Percentiles rank a stretch among this genome's conserved stretches.
phyloP scores from a whole-genome alignment of 2,113 vertebrate species.

The Ellobius talpinus region DNA sequence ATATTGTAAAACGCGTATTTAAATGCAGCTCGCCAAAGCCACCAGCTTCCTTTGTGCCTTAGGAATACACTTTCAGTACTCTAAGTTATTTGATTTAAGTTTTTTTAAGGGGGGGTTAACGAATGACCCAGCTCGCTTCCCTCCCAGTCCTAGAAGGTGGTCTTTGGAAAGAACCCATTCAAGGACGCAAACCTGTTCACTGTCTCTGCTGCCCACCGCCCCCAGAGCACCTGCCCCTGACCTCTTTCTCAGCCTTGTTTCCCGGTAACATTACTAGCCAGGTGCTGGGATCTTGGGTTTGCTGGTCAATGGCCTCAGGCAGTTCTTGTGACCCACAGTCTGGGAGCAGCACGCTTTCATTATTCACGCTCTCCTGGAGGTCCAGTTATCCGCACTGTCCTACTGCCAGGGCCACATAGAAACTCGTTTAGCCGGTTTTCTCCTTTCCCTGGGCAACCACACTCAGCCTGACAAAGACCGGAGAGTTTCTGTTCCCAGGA shows the following conservation, averaged over 20 bases:
- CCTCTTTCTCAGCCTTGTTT: conserved; percentile 50
- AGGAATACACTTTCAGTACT: not conserved
- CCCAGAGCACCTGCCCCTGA: conserved; percentile 43
- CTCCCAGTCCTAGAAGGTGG: not conserved
- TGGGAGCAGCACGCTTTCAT: not conserved
- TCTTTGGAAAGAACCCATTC: not conserved
- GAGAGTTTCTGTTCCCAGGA: conserved; percentile 76
- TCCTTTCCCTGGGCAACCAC: conserved; percentile 11
- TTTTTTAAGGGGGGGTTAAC: too few relatives aligned
- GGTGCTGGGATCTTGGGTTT: not conserved
- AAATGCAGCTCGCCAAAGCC: not conserved
- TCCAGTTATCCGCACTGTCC: conserved; percentile 61
- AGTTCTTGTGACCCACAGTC: conserved; percentile 50
- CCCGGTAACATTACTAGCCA: conserved; percentile 23
- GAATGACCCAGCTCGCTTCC: not conserved
- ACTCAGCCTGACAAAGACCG: not conserved
- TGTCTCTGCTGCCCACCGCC: not conserved
- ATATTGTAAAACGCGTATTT: not conserved
- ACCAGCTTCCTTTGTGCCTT: not conserved
- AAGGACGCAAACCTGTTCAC: not conserved
- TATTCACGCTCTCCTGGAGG: conserved; percentile 16
- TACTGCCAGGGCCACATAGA: not conserved
- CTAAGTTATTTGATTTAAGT: conserved; percentile 31
- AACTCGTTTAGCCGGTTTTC: conserved; percentile 60
- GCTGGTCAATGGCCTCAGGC: not conserved